A percentile compares a stretch with the other conserved stretches of the same genome.
Conservation (phyloP, 1,140 invertebrate genomes). For the Drosophila leontia region DNA sequence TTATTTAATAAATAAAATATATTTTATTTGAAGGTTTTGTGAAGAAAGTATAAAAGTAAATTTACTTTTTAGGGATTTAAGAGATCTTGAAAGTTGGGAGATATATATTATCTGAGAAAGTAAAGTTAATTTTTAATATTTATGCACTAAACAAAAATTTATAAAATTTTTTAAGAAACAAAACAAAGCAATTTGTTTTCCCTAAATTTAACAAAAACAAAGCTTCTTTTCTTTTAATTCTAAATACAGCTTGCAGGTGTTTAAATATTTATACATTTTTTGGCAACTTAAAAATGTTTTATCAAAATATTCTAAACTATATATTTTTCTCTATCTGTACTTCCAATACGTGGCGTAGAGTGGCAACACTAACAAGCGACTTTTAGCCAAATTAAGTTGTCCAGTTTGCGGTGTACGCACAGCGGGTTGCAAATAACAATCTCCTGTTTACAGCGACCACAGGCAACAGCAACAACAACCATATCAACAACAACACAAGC, state of each 20-base stretch:
- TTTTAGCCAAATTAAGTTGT: slow-evolving; percentile 82
- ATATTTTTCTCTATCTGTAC: background rate
- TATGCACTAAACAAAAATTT: too few species aligned
- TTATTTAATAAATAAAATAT: background rate
- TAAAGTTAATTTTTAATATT: background rate
- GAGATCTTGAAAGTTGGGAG: background rate
- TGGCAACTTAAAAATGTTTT: too few species aligned
- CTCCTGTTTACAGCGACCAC: slow-evolving; percentile 77
- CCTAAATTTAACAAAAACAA: background rate
- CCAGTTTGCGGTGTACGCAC: slow-evolving; percentile 82
- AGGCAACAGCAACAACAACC: slow-evolving; percentile 32
- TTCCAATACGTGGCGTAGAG: slow-evolving; percentile 14
- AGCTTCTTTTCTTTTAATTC: background rate
- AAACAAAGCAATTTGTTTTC: background rate
- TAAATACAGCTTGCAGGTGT: too few species aligned
- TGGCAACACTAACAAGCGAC: slow-evolving; percentile 77
- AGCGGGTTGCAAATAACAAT: slow-evolving; percentile 82
- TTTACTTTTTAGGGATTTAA: background rate
- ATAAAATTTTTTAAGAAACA: background rate
- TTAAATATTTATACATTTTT: too few species aligned
- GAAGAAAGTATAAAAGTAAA: rapidly evolving
- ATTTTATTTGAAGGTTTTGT: background rate
- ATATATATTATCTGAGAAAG: background rate
- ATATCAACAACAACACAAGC: slow-evolving; percentile 14
- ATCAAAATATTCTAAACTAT: too few species aligned